These are phyloP conservation scores for Amblyjoppa fuscipennis DNA, from an alignment of 2,888 invertebrate genomes.

Conservation along the genomic window DNA sequence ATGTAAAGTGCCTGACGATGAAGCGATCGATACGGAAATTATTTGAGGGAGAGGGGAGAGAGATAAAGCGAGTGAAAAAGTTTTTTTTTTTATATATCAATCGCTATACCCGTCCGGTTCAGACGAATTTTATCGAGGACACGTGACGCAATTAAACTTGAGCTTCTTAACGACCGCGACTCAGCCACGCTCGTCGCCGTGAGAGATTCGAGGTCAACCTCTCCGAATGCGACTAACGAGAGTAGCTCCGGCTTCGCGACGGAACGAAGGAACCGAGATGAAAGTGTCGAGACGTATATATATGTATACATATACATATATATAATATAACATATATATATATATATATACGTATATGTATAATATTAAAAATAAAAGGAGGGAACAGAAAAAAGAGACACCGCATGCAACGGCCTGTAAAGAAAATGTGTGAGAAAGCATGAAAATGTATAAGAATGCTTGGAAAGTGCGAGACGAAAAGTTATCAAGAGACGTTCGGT, in stretches of 20 bases:
- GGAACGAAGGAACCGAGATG: constrained; percentile 24
- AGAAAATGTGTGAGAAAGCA: neutral
- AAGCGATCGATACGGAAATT: constrained; percentile 31
- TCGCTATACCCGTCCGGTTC: constrained; percentile 40
- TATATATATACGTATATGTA: too few relatives aligned
- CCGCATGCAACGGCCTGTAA: constrained; percentile 27
- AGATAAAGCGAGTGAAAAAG: neutral
- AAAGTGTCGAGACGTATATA: constrained; percentile 1
- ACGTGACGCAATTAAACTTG: constrained; percentile 59
- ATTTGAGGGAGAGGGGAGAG: neutral
- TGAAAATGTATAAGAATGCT: constrained; percentile 13
- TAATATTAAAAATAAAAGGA: neutral
- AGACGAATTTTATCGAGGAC: constrained; percentile 57
- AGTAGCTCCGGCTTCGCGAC: constrained; percentile 24
- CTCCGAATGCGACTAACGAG: constrained; percentile 33
- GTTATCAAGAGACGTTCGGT: constrained; percentile 54
- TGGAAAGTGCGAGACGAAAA: constrained; percentile 18
- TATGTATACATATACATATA: too few relatives aligned
- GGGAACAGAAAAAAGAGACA: constrained; percentile 27
- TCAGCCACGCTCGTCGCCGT: constrained; percentile 21
- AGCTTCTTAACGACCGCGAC: constrained; percentile 45
- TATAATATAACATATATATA: too few relatives aligned
- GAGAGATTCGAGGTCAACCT: constrained; percentile 58
- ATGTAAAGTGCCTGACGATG: constrained; percentile 13
- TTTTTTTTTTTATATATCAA: constrained; percentile 10